Base-by-base conservation (phyloP, 2,113 vertebrate species). In the Hydrolagus affinis region DNA sequence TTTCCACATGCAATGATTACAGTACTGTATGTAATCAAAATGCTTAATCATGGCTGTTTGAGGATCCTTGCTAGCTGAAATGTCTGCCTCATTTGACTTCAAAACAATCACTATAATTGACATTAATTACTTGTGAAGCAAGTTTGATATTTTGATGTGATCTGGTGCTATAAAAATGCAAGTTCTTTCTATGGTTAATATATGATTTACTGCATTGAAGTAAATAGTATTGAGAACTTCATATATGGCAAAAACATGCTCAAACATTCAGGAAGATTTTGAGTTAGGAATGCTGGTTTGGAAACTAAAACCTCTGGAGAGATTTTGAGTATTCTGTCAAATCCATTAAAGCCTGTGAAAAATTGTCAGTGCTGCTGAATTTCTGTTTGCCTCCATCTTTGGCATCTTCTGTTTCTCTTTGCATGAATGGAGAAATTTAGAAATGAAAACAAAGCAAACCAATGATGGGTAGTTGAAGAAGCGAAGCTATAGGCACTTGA, bases 181-280 rank as follows among this genome's bases (percentile, higher is more conserved):
- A 6, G 44, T 44, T 44, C 44, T 44, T 44, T 44, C 44, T 44
- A 44, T 44, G 44, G 44, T 44, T 44, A 44, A 44, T 44, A 44
- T 44, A 44, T 44, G 11, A 60, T 59, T 78, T 78, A 10, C 21
- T 78, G 56, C 23, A n/a, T 11, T 80, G n/a, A 75, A 75, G 23
- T 72, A 28, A 23, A 72, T 11, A 72, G 14, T 44, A 75, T 21
- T 75, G 21, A 44, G 21, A 75, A 80, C 19, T 17, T 28, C 59
- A 62, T 62, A 80, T n/a, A 66, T 19, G 78, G 9, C 15, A 32
- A 21, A 12, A 32, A 66, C 60, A 66, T 83, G 17, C 25, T 66
- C 23, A 56, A 80, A 80, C 28, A 83, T 66, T 66, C 11, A 66
- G 25, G 23, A 30, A 73, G 78, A 60, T 78, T 59, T 80, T 60